Percentiles rank a stretch among this genome's conserved stretches.
phyloP scores from a whole-genome alignment of 2,888 invertebrate species.

The Phortica okadai region DNA sequence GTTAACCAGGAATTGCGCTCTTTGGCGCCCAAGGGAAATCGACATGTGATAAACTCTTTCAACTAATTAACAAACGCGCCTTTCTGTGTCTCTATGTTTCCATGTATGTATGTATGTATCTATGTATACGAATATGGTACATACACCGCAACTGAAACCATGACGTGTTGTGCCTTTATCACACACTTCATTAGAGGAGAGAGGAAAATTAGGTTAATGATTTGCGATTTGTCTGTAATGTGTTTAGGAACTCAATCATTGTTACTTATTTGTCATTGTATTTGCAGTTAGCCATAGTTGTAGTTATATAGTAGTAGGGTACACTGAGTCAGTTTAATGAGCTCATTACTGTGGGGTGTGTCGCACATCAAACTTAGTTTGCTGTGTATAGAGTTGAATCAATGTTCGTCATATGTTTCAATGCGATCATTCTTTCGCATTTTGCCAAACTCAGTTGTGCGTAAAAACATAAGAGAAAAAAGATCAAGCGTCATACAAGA shows the following conservation, averaged over 20 bases:
- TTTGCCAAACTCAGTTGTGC: constrained; percentile 54
- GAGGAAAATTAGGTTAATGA: constrained; percentile 38
- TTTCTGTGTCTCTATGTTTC: no score
- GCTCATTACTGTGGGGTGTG: constrained; percentile 52
- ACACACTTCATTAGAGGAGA: constrained; percentile 13
- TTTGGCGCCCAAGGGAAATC: no score
- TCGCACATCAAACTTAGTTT: constrained; percentile 35
- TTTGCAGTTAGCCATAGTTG: constrained; percentile 23
- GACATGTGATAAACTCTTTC: no score
- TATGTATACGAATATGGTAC: neutral
- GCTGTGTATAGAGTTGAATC: constrained; percentile 46
- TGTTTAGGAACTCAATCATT: neutral
- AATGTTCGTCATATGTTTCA: constrained; percentile 60
- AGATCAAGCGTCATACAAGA: constrained; percentile 11
- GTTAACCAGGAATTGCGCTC: no score
- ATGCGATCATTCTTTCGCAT: constrained; percentile 8
- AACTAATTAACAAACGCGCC: no score
- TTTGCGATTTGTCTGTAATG: constrained; percentile 19
- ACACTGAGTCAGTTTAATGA: constrained; percentile 41
- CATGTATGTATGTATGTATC: neutral
- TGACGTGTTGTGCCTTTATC: neutral
- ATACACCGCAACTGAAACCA: neutral
- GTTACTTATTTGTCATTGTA: neutral
- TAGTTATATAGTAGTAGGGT: constrained; percentile 10
- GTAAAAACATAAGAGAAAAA: constrained; percentile 51